Evolutionary conservation across 2,113 vertebrate genomes (phyloP).

Genomic region (Epinephelus cyanopodus): DNA sequence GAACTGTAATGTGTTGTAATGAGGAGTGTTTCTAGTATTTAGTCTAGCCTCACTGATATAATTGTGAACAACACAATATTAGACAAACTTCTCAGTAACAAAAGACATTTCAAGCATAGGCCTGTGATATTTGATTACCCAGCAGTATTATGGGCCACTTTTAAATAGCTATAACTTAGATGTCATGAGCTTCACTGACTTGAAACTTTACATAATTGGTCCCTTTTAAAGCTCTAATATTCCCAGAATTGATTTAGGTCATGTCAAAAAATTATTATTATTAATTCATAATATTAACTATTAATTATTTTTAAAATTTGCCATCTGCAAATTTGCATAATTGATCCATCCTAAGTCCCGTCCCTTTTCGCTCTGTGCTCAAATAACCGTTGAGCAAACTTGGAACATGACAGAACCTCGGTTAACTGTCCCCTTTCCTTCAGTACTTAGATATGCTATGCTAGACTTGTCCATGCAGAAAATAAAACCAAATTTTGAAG

Average conservation of each 20-base stretch:
- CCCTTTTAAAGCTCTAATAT: not conserved
- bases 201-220: not conserved
- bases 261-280: slow-evolving; percentile 8
- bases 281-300: too few relatives aligned
- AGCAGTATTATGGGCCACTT: not conserved
- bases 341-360: too few relatives aligned
- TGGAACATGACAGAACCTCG: too few relatives aligned
- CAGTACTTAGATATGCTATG: too few relatives aligned
- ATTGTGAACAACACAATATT: not conserved
- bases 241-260: not conserved
- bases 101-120: not conserved
- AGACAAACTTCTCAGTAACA: not conserved
- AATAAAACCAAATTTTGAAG: too few relatives aligned
- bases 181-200: not conserved
- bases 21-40: too few relatives aligned
- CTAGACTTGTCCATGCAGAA: too few relatives aligned
- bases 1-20: not conserved
- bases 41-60: not conserved
- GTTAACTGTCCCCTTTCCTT: too few relatives aligned
- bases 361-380: too few relatives aligned
- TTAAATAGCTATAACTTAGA: not conserved
- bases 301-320: too few relatives aligned
- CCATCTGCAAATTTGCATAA: not conserved
- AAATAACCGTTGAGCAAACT: too few relatives aligned
- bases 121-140: not conserved